phyloP scores from a whole-genome alignment of 2,797 vertebrate species.

The Myripristis jacobus region DNA sequence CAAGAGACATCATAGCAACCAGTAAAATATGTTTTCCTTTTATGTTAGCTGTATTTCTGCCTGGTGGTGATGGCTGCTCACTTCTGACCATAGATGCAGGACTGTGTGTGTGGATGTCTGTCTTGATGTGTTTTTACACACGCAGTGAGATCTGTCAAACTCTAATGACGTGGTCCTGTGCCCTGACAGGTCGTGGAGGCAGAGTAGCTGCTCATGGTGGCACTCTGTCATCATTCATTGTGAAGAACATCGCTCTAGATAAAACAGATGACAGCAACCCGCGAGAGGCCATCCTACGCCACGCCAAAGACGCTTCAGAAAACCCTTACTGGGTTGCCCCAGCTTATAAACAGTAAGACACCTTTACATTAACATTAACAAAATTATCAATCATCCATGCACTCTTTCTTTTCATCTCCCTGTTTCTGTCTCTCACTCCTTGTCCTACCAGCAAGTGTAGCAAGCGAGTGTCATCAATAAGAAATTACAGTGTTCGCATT shows the following conservation, averaged over 20 bases:
- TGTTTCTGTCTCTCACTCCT: neutral
- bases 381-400: slow-evolving; percentile 23
- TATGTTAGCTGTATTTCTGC: neutral
- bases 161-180: slow-evolving; percentile 11
- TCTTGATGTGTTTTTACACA: neutral
- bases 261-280: slow-evolving; percentile 98
- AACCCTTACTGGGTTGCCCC: slow-evolving; percentile 98
- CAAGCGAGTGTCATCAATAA: too few species aligned
- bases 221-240: slow-evolving; percentile 96
- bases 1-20: too few species aligned
- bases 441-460: too few species aligned
- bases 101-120: neutral
- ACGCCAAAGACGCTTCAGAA: slow-evolving; percentile 92
- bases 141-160: neutral
- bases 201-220: slow-evolving; percentile 95
- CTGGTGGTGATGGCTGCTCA: neutral
- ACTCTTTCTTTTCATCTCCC: neutral
- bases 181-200: slow-evolving; percentile 90
- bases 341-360: slow-evolving; percentile 90
- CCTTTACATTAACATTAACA: neutral
- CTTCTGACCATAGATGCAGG: neutral
- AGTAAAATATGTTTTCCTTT: too few species aligned
- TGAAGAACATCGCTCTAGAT: slow-evolving; percentile 98
- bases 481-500: too few species aligned
- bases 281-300: slow-evolving; percentile 94